Evolutionary conservation across 1,140 invertebrate species (phyloP).

Genomic region (Cotesia glomerata): DNA sequence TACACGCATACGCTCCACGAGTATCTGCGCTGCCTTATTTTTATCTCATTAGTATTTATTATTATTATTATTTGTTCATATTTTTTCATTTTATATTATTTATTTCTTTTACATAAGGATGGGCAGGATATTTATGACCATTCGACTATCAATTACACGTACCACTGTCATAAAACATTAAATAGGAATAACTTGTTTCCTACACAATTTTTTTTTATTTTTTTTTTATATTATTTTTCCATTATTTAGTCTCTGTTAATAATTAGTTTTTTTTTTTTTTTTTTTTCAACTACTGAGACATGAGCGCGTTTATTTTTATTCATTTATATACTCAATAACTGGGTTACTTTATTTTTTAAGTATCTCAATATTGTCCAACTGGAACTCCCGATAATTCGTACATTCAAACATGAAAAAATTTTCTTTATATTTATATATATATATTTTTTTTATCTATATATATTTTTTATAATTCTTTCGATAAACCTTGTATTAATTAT

Average conservation of each 20-base stretch:
- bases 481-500: neutral
- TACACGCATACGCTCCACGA: conserved; percentile 59
- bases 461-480: neutral
- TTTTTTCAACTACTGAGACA: conserved; percentile 17
- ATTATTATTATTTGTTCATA: conserved; percentile 4
- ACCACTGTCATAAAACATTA: conserved; percentile 22
- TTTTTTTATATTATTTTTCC: neutral
- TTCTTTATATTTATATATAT: neutral
- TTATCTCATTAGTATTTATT: conserved; percentile 36
- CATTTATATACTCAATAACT: conserved; percentile 13
- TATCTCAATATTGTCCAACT: conserved; percentile 31
- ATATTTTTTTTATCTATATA: neutral
- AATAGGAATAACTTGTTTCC: neutral
- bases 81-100: neutral
- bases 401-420: neutral
- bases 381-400: conserved; percentile 1
- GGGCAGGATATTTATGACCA: conserved; percentile 35
- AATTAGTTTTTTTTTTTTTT: neutral
- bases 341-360: conserved; percentile 8
- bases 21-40: conserved; percentile 55
- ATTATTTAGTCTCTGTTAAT: conserved; percentile 4
- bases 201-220: neutral
- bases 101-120: conserved; percentile 5
- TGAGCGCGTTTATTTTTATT: conserved; percentile 15
- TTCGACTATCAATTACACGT: conserved; percentile 32